phyloP scores from a whole-genome alignment of 2,888 invertebrate genomes.

The Spisula solida region DNA sequence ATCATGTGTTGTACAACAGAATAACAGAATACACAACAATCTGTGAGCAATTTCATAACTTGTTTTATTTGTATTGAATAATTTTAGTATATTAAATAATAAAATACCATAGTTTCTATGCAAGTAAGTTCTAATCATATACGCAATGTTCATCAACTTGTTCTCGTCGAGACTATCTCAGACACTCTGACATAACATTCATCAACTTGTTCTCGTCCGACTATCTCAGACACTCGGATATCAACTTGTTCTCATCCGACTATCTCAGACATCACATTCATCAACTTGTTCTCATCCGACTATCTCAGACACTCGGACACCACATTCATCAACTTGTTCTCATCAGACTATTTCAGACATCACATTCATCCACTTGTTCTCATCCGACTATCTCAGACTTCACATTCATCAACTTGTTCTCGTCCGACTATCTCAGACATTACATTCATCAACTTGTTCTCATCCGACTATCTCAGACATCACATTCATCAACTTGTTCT shows the following conservation, averaged over 20 bases:
- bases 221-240: no score
- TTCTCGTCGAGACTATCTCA: constrained; percentile 16
- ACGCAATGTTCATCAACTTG: not conserved
- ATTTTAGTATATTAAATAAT: constrained; percentile 79
- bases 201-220: not conserved
- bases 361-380: not conserved
- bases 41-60: constrained; percentile 65
- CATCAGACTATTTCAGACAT: not conserved
- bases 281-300: not conserved
- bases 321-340: not conserved
- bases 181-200: not conserved
- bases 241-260: no score
- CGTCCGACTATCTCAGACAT: not conserved
- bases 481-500: not conserved
- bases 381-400: not conserved
- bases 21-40: constrained; percentile 10
- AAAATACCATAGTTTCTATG: constrained; percentile 77
- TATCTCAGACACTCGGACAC: constrained; percentile 9
- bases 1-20: not conserved
- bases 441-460: not conserved
- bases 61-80: constrained; percentile 73
- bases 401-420: not conserved
- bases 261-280: constrained; percentile 11
- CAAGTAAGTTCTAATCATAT: constrained; percentile 52
- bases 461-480: not conserved